phyloP scores from a whole-genome alignment of 1,140 invertebrate genomes.

The Maconellicoccus hirsutus region DNA sequence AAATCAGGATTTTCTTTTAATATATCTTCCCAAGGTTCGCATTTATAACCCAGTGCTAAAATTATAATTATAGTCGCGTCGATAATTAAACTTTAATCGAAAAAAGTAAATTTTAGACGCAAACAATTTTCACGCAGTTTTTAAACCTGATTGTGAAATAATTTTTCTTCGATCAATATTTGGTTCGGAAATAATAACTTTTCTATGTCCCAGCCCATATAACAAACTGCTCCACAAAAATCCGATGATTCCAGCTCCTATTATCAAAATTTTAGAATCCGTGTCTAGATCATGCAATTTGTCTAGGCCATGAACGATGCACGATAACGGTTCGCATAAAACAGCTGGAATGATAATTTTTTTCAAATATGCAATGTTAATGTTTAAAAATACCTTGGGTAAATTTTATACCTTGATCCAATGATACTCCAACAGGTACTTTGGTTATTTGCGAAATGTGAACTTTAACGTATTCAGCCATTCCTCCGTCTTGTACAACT shows the following conservation, averaged over 20 bases:
- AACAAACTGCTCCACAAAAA: conserved; percentile 49
- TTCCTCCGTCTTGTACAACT: conserved; percentile 48
- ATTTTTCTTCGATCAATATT: conserved; percentile 37
- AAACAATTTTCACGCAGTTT: not conserved
- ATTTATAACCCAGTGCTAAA: conserved; percentile 43
- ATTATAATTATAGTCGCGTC: conserved; percentile 39
- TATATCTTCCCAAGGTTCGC: conserved; percentile 43
- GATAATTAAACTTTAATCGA: conserved; percentile 37
- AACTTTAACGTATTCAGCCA: conserved; percentile 48
- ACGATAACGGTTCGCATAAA: conserved; percentile 52
- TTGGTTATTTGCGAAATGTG: conserved; percentile 46
- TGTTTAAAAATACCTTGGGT: not conserved
- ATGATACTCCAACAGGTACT: conserved; percentile 40
- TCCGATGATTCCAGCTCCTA: conserved; percentile 58
- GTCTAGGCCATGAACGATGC: conserved; percentile 52
- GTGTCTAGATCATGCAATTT: conserved; percentile 44
- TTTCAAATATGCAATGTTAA: not conserved
- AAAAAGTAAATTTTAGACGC: not conserved
- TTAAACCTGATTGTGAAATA: not conserved
- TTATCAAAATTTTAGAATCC: conserved; percentile 47
- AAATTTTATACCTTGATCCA: conserved; percentile 40
- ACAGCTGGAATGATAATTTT: too few relatives aligned
- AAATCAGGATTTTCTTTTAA: conserved; percentile 31
- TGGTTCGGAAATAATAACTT: conserved; percentile 52
- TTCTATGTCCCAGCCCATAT: conserved; percentile 51